Evolutionary conservation across 2,113 vertebrate species (phyloP), one percentile per base, ranked within the genome.

Genomic region (Tupaia tana): DNA sequence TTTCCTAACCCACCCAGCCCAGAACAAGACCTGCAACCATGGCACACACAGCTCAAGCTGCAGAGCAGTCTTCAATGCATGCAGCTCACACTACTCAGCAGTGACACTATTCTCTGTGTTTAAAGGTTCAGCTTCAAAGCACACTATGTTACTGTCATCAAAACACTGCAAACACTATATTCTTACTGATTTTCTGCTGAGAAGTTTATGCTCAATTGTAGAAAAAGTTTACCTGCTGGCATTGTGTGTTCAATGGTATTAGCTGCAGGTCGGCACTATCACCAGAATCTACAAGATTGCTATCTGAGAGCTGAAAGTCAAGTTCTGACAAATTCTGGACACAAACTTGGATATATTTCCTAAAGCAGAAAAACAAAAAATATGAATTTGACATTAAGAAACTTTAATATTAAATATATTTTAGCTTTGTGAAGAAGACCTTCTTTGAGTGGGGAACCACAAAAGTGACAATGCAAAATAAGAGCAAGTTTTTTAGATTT

Each of bases 301-400:
- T 98, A 29, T 99, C 98, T 56, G 98, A 99, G 97, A 99, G 98
- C 34, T 98, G 98, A 93, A 99, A 99, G 98, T 98, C 99, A 69
- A 99, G 98, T 27, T 99, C 99, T 0, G 99, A 99, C 97, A 99
- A 98, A 82, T 99, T 99, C 98, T 99, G 99, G 86, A 99, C 97
- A 75, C 99, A 99, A 95, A 99, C 98, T 97, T 99, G 99, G 96
- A 99, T 96, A 16, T 99, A 99, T 91, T 99, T 99, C 98, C 99
- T 99, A 98, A 95, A 97, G 59, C 54, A 95, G 69, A 93, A 80
- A 89, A 89, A 80, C 1, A 88, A 75, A 34, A 64, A 58, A n/a
- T 6, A 25, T 16, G 43, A 69, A 27, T 79, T 19, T 59, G 79
- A 77, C 22, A 66, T 6, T 64, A 56, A 34, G 74, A 24, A 91